phyloP scores from a whole-genome alignment of 2,113 vertebrate genomes.

The Psittacula cyanocephala region DNA sequence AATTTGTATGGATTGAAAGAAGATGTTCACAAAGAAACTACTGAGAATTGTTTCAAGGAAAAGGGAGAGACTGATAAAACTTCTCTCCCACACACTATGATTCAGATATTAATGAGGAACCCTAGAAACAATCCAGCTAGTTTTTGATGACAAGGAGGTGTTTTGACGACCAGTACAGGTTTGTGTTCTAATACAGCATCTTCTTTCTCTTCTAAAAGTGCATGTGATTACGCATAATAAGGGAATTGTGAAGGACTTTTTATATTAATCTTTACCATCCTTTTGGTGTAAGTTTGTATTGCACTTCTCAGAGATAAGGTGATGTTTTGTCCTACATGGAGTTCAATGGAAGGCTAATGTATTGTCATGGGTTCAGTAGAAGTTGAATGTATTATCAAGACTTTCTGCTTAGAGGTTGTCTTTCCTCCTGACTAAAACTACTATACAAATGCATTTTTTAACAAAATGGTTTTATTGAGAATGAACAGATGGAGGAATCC shows the following conservation, averaged over 20 bases:
- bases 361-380: background rate
- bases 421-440: background rate
- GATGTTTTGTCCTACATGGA: background rate
- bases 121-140: background rate
- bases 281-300: background rate
- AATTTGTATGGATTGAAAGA: background rate
- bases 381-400: background rate
- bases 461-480: background rate
- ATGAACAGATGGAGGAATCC: background rate
- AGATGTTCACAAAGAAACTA: background rate
- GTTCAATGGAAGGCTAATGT: background rate
- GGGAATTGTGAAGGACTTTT: background rate
- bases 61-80: background rate
- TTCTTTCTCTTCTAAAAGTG: background rate
- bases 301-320: background rate
- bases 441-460: background rate
- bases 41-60: background rate
- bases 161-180: background rate
- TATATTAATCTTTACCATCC: background rate
- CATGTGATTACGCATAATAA: background rate
- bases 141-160: background rate
- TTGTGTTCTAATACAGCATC: background rate
- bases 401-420: background rate
- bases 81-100: background rate
- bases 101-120: background rate